Base-by-base conservation (phyloP, 2,797 vertebrate genomes). In the Glossophaga mutica region DNA sequence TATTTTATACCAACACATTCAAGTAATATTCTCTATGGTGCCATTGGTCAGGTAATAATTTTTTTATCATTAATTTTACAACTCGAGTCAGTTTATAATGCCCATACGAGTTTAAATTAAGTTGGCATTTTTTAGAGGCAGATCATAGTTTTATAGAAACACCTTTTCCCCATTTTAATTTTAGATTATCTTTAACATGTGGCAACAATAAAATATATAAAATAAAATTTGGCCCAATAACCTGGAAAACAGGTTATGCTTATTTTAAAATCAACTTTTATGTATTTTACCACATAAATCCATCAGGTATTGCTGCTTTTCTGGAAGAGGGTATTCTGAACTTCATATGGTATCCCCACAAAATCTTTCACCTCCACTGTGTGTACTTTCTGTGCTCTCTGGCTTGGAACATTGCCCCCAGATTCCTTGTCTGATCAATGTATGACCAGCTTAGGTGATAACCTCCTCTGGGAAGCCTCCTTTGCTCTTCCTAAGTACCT, bases 141-240 rank as follows among this genome's bases (percentile, higher is more conserved):
- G 16, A 19, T 48, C 26, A n/a, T 46, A 48, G 37, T 96, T 73
- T 37, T 18, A n/a, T 65, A 68, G 37, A 84, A 92, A 9, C 3
- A 68, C 7, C 19, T 4, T 19, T 42, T 12, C 2, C 55, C 42
- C 55, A 0, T 73, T 0, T 0, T 39, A 79, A 81, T 90, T 87
- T 62, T 37, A 92, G 70, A 68, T 73, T 71, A 6, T 46, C 0
- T 94, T 96, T 97, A 89, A 44, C 9, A 71, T 94, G 39, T 91
- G 62, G 12, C 2, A 42, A 85, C 55, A 87, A 37, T 34, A 37
- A 83, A 73, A 37, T 55, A 57, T 10, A 50, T 42, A 76, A 59
- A 21, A 57, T 91, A 81, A 89, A 81, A 82, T 18, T 82, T 92
- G 37, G 9, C 5, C 46, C 39, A 86, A 10, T 62, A 77, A 34